phyloP scores from a whole-genome alignment of 2,888 invertebrate species.

The Pheosia tremula region DNA sequence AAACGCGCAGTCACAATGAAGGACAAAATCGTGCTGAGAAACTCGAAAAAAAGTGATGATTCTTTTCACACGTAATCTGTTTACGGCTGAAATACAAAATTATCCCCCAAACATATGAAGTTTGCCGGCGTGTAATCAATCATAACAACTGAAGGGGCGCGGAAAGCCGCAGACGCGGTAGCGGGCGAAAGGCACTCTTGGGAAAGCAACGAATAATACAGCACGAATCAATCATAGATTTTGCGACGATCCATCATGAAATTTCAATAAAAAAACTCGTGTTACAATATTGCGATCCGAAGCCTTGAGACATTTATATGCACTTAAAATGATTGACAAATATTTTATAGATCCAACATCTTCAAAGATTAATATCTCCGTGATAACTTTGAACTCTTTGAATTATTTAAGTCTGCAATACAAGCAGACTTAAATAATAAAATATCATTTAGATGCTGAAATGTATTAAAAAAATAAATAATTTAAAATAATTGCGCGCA shows the following conservation, averaged over 20 bases:
- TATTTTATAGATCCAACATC: constrained; percentile 5
- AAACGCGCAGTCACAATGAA: constrained; percentile 69
- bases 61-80: constrained; percentile 82
- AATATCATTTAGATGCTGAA: too few relatives aligned
- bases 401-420: too few relatives aligned
- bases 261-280: constrained; percentile 67
- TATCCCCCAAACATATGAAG: constrained; percentile 83
- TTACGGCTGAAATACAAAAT: constrained; percentile 83
- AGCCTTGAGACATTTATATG: constrained; percentile 34
- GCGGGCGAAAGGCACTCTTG: constrained; percentile 74
- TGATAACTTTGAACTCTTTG: background rate
- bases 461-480: constrained; percentile 32
- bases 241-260: constrained; percentile 80
- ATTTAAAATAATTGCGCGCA: constrained; percentile 43
- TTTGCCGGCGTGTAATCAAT: constrained; percentile 78
- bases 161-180: constrained; percentile 74
- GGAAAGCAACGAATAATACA: constrained; percentile 80
- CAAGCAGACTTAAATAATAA: too few relatives aligned
- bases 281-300: constrained; percentile 46
- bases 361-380: background rate
- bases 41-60: constrained; percentile 63
- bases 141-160: constrained; percentile 72
- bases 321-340: constrained; percentile 39
- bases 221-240: constrained; percentile 84
- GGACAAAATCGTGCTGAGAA: constrained; percentile 53